Conservation (phyloP, 2,113 vertebrate genomes). For the Neodontobutis hainanensis region DNA sequence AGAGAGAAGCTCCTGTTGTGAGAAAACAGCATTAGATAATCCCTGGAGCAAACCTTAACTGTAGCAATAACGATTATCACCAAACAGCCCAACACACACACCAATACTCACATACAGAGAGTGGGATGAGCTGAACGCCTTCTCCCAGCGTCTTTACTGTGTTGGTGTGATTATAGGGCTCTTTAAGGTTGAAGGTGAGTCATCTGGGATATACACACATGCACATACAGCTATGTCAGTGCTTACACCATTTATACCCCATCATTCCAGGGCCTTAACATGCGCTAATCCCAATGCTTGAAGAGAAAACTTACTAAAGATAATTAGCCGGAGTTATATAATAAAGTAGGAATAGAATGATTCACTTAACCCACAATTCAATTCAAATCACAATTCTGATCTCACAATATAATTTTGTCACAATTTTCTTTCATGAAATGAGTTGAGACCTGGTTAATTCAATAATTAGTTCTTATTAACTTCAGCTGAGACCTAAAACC, state of each 20-base stretch:
- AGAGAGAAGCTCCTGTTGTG: neutral
- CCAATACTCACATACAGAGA: conserved; percentile 12
- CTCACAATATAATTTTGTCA: no score
- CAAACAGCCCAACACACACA: conserved; percentile 51
- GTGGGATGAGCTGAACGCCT: conserved; percentile 47
- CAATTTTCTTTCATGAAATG: no score
- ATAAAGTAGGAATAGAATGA: no score
- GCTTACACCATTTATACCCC: conserved; percentile 62
- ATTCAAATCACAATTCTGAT: no score
- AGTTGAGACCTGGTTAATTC: no score
- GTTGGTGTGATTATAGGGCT: conserved; percentile 68
- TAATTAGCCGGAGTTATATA: no score
- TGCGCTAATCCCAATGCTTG: no score
- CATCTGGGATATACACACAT: conserved; percentile 49
- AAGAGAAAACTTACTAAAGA: no score
- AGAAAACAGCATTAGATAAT: conserved; percentile 52
- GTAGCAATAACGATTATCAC: no score
- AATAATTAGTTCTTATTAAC: no score
- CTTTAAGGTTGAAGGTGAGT: conserved; percentile 69
- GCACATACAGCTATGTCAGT: conserved; percentile 53
- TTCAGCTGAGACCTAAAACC: no score
- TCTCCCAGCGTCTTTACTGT: conserved; percentile 56
- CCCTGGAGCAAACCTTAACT: conserved; percentile 22
- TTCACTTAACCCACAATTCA: no score
- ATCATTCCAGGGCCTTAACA: conserved; percentile 32